These are phyloP conservation scores for Oreamnos americanus DNA, from an alignment of 2,113 vertebrate species.

Conservation along the genomic window DNA sequence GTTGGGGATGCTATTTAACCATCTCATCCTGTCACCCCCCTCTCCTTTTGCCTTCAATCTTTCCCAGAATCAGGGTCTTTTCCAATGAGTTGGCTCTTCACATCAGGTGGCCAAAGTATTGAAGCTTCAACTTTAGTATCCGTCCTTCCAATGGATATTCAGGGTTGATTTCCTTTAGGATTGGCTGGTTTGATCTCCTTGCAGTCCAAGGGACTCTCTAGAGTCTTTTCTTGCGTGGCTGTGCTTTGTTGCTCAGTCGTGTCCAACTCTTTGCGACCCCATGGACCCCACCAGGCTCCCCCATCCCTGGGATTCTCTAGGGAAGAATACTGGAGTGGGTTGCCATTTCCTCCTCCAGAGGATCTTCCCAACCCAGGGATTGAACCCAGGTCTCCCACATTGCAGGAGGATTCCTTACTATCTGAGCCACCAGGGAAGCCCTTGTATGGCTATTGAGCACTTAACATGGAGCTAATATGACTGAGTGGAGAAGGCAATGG, in stretches of 20 bases:
- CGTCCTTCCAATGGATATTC: neutral
- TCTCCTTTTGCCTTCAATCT: neutral
- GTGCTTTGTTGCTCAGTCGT: neutral
- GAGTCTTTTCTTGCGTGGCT: neutral
- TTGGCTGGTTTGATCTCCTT: neutral
- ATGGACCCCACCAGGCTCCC: neutral
- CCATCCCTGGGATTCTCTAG: neutral
- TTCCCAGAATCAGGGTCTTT: neutral
- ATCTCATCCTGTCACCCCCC: neutral
- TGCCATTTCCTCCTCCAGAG: neutral
- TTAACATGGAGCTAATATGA: neutral
- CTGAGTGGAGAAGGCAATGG: neutral
- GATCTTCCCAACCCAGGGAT: neutral
- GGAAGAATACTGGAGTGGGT: neutral
- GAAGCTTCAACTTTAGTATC: neutral
- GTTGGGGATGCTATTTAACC: neutral
- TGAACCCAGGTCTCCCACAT: neutral
- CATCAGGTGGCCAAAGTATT: neutral
- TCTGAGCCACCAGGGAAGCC: neutral
- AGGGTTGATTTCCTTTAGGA: neutral
- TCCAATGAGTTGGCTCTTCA: neutral
- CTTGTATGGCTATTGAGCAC: neutral
- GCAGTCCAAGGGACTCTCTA: neutral
- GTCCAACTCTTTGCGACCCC: neutral
- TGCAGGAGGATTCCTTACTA: neutral